These are phyloP conservation scores for Tapirus indicus DNA, from an alignment of 2,797 vertebrate species.

Conservation along the genomic window DNA sequence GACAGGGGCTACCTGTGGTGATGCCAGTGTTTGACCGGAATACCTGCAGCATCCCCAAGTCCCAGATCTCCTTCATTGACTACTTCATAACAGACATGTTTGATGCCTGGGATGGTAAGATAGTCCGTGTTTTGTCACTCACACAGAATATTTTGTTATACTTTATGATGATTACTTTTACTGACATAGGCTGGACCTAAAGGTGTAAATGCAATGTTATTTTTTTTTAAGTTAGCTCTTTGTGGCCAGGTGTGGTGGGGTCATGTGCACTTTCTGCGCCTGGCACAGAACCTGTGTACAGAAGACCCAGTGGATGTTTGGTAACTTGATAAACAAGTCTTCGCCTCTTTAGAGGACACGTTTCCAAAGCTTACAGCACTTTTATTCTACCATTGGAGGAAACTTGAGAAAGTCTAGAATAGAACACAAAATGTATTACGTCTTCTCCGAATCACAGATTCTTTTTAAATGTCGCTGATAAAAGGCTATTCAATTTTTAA, in stretches of 20 bases:
- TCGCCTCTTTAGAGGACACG: neutral
- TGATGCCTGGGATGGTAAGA: slow-evolving; percentile 92
- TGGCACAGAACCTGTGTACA: neutral
- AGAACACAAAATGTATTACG: neutral
- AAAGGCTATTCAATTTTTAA: slow-evolving; percentile 10
- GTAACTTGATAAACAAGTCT: neutral
- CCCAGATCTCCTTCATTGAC: slow-evolving; percentile 93
- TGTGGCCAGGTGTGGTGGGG: neutral
- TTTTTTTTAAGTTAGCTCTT: neutral
- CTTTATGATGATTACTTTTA: neutral
- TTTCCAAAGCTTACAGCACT: neutral
- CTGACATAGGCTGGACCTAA: neutral
- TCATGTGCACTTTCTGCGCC: neutral
- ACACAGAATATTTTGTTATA: neutral
- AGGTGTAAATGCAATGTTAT: neutral
- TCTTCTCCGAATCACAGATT: neutral
- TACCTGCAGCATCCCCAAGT: slow-evolving; percentile 92
- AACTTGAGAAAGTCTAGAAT: neutral
- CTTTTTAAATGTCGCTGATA: neutral
- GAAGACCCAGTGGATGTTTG: neutral
- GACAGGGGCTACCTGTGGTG: slow-evolving; percentile 91
- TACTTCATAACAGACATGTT: slow-evolving; percentile 94
- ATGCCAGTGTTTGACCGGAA: slow-evolving; percentile 93
- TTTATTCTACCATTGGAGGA: neutral
- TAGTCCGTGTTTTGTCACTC: neutral